Base-by-base conservation (phyloP, 1,140 invertebrate species). In the Aphis gossypii region DNA sequence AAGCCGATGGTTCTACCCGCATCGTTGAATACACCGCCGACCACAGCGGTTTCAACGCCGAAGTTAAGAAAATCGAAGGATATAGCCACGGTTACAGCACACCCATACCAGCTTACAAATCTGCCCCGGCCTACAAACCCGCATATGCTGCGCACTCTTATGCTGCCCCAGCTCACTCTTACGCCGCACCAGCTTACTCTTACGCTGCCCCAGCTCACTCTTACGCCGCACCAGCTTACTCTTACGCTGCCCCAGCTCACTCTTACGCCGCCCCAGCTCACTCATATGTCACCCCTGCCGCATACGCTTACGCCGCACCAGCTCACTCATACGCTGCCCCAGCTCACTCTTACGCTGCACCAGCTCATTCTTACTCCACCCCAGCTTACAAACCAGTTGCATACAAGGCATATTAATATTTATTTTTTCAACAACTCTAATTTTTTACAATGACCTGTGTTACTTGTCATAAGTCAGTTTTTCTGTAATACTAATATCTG, bases 1-100 rank as follows among this genome's bases (percentile, higher is more conserved):
- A 68, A 68, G 30, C 60, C 60, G 60, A 84, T 7, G 96, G 96
- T 25, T 96, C 96, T 7, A 96, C 96, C 94, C 95, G 96, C 41
- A 96, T 96, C 84, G 95, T 96, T 21, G 94, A 95, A 87, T 95
- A 96, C 94, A 94, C 94, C 93, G 95, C 95, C 56, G 94, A 95
- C 94, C 94, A 94, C 95, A 95, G 94, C 83, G 94, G 94, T 35
- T 95, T 95, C 94, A 92, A 94, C 89, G 94, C 94, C 38, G 91
- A 94, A 30, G 94, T 94, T 46, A 90, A 93, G 93, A 93, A 94
- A 60, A 91, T 46, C 30, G 93, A 48, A 35, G 86, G 90, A 44
- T 3, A 60, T 14, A 11, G 25, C 25, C 46, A 56, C 44, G 88
- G 76, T 38, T 83, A 90, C 90, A 83, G 44, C 76, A 18, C 68